Evolutionary conservation across 2,797 vertebrate genomes (phyloP), one percentile per base, ranked within the genome.

Genomic region (Brotula barbata): DNA sequence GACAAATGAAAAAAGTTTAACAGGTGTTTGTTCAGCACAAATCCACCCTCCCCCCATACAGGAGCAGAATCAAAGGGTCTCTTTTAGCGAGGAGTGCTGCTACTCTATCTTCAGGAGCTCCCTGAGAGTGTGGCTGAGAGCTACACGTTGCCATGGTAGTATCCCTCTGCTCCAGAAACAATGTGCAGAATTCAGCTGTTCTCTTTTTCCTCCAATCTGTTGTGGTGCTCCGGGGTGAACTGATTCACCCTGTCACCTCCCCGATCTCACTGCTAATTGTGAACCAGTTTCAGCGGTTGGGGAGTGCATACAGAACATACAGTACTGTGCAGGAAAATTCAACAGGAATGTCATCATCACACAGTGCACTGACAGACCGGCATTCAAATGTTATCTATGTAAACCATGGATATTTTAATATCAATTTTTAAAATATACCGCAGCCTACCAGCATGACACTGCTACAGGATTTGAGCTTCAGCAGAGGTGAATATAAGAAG

Each of bases 261-360:
- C 65, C 65, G 70, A 71, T 45, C 59, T 54, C 6, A 23, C 51
- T 7, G 41, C 52, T 82, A 71, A 81, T 60, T 68, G 50, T 77
- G 84, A 83, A 75, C 81, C 68, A 75, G 52, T 76, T 87, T 55
- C 28, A 25, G 8, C 9, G 16, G 17, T 37, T 51, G 14, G 34
- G 51, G 57, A 58, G 66, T 20, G 56, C 67, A 63, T 59, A 13
- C 66, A 67, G 54, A 63, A 52, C 68, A 57, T 42, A 39, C 31
- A 33, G 31, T 33, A 6, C 58, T 63, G 58, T 70, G 70, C 62
- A 56, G 53, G 67, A 69, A 73, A 79, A 75, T 75, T 79, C 68
- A 73, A 41, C 56, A 60, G 64, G 85, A 74, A 82, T 56, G 60
- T 52, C 68, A 57, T 66, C 73, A 75, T 78, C 40, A 28, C 31